Evolutionary conservation across 2,797 vertebrate genomes (phyloP).

Genomic region (Buphagus erythrorhynchus): DNA sequence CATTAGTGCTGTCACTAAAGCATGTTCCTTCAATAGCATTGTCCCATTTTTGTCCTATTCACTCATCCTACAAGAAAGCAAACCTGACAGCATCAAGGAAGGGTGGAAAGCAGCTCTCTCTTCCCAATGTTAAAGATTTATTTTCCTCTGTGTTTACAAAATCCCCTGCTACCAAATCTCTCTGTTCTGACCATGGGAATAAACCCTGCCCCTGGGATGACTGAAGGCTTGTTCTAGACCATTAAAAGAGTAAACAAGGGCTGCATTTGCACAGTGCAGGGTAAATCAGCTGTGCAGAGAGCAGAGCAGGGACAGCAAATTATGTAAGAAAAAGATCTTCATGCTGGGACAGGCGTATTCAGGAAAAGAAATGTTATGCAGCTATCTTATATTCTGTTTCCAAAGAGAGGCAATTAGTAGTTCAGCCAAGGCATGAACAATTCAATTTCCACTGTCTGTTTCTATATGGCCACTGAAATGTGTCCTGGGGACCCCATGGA

Average conservation of each 20-base stretch:
- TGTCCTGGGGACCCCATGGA: background rate
- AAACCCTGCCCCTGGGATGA: background rate
- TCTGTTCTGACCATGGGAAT: conserved; percentile 6
- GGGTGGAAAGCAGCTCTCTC: background rate
- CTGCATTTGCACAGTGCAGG: background rate
- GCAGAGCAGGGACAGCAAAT: background rate
- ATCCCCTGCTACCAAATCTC: background rate
- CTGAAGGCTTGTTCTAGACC: conserved; percentile 1
- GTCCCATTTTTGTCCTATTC: background rate
- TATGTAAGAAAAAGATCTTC: background rate
- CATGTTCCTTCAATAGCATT: background rate
- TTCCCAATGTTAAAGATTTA: background rate
- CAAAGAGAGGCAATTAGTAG: conserved; percentile 11
- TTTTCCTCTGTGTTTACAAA: background rate
- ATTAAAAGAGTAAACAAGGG: background rate
- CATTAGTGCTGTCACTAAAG: background rate
- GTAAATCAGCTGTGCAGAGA: background rate
- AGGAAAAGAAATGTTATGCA: background rate
- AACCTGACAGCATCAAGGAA: background rate
- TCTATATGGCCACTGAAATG: background rate
- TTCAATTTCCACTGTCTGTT: background rate
- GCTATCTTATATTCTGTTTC: background rate
- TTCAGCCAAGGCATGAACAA: background rate
- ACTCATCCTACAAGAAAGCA: background rate
- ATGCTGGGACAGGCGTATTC: background rate